These are phyloP conservation scores for Callaeas wilsoni DNA, from an alignment of 2,113 vertebrate genomes.

Conservation along the genomic window DNA sequence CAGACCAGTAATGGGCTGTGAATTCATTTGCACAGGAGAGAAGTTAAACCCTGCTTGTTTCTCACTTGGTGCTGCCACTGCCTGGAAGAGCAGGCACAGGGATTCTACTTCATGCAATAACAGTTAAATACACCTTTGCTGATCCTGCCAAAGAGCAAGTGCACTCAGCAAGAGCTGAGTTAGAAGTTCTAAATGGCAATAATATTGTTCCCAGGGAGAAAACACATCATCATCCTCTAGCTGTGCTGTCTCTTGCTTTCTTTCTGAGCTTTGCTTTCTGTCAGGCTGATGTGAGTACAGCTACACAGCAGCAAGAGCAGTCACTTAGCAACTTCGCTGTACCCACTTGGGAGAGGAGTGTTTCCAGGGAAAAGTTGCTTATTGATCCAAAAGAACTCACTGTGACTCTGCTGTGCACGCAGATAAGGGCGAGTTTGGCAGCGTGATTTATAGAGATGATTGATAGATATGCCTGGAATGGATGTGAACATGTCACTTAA, in stretches of 20 bases:
- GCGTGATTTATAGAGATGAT: background rate
- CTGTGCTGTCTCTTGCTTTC: background rate
- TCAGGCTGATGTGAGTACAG: background rate
- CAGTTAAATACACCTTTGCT: background rate
- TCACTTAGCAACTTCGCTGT: background rate
- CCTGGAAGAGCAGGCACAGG: background rate
- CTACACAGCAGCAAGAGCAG: background rate
- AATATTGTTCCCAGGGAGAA: background rate
- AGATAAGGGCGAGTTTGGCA: background rate
- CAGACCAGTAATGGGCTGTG: background rate
- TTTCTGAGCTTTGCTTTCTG: background rate
- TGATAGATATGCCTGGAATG: background rate
- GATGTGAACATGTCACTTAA: background rate
- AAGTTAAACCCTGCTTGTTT: background rate
- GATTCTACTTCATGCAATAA: background rate
- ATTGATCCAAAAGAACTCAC: slow-evolving; percentile 6
- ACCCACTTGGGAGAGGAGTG: background rate
- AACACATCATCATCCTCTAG: background rate
- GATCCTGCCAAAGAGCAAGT: background rate
- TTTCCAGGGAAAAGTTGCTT: background rate
- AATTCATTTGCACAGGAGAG: background rate
- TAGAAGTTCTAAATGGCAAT: background rate
- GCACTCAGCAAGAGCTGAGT: background rate
- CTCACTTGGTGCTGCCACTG: background rate
- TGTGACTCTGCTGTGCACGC: background rate